Base-by-base conservation (phyloP, 2,113 vertebrate species). In the Camarhynchus parvulus region DNA sequence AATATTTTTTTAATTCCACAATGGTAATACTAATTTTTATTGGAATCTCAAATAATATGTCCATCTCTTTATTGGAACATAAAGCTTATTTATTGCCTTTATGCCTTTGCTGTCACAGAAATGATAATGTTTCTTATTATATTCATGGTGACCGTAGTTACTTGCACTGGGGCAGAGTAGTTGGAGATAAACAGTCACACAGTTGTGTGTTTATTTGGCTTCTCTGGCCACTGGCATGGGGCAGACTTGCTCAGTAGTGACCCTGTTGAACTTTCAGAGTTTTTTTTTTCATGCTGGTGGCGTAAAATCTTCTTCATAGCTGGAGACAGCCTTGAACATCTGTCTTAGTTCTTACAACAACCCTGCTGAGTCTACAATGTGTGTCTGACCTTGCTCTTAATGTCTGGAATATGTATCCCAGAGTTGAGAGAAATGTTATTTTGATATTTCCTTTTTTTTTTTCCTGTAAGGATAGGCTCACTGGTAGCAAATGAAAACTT, bases 261-360 rank as follows among this genome's bases (percentile, higher is more conserved):
- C 53, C 58, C 24, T 50, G 31, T 63, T 87, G 66, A 92, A 79
- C 62, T 85, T 85, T 33, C 25, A 69, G 79, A 53, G 15, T 42
- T 37, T 79, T 95, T 89, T 87, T 82, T 91, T 82, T 75, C 69
- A 18, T 84, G 33, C 68, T 87, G 18, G 20, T 91, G 61, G 42
- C 0, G 0, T 89, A 87, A 83, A 93, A 46, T 91, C 84, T 82
- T 89, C 83, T 87, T 89, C 62, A 41, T 79, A 92, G 67, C 70
- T 91, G 84, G 42, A 95, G 84, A 87, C 62, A 76, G 39, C 39
- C 58, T 85, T 73, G 50, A 92, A 85, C 35, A 89, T 95, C 77
- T 94, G 81, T 95, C 89, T 87, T 92, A 66, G 89, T 92, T 91
- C 82, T 89, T 89, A 87, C 25, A 84, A 50, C 23, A 87, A 50